A percentile compares a stretch with the other conserved stretches of the same genome.
phyloP scores from a whole-genome alignment of 2,797 vertebrate species.

The Cossypha polioptera region DNA sequence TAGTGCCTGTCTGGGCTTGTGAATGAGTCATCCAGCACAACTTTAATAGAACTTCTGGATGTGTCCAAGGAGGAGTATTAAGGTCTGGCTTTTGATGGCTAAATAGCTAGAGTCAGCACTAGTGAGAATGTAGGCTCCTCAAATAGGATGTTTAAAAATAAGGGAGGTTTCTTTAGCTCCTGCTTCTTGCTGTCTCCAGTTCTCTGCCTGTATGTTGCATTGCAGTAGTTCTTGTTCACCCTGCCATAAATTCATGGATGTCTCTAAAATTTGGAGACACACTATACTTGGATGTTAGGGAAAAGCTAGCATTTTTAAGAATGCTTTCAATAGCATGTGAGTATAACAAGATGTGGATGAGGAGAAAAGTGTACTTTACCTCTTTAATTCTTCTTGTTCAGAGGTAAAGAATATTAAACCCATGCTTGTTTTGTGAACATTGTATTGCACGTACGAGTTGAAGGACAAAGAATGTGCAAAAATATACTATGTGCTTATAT shows the following conservation, averaged over 20 bases:
- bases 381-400: background rate
- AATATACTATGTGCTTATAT: background rate
- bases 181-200: background rate
- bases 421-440: background rate
- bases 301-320: background rate
- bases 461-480: background rate
- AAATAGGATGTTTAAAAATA: background rate
- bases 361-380: background rate
- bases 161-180: background rate
- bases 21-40: background rate
- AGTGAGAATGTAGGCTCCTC: background rate
- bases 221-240: background rate
- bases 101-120: background rate
- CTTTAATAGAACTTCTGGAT: background rate
- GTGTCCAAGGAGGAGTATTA: background rate
- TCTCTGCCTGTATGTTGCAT: background rate
- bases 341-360: background rate
- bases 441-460: background rate
- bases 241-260: background rate
- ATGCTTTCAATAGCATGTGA: background rate
- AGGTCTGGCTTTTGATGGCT: background rate
- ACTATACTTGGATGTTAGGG: background rate
- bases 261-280: background rate
- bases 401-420: background rate
- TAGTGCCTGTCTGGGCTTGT: background rate